These are phyloP conservation scores for Rachycentron canadum DNA, from an alignment of 2,797 vertebrate genomes.

Conservation along the genomic window DNA sequence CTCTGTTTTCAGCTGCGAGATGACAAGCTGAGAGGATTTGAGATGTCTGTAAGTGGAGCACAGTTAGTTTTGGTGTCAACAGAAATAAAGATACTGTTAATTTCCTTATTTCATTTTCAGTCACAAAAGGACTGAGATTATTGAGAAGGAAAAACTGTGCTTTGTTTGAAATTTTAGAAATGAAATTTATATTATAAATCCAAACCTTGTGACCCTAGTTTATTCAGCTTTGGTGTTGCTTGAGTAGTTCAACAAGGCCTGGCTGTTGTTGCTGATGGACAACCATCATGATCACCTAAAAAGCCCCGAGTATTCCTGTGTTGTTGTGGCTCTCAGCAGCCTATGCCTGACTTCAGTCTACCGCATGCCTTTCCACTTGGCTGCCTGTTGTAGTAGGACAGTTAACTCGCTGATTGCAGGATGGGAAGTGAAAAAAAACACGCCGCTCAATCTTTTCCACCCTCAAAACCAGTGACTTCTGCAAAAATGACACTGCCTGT, in stretches of 20 bases:
- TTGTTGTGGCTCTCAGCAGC: slow-evolving; percentile 72
- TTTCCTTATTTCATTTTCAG: slow-evolving; percentile 14
- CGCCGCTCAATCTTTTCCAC: slow-evolving; percentile 35
- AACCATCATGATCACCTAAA: slow-evolving; percentile 72
- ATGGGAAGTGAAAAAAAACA: slow-evolving; percentile 74
- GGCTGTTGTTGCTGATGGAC: slow-evolving; percentile 42
- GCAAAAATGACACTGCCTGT: slow-evolving; percentile 38
- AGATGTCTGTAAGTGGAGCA: slow-evolving; percentile 32
- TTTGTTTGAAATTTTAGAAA: slow-evolving; percentile 2
- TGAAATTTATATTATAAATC: slow-evolving; percentile 15
- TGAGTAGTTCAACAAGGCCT: slow-evolving; percentile 13
- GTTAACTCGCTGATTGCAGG: slow-evolving; percentile 77
- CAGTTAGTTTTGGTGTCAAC: slow-evolving; percentile 36
- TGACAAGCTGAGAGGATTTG: slow-evolving; percentile 61
- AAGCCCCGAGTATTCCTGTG: slow-evolving; percentile 70
- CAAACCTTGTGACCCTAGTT: slow-evolving; percentile 21
- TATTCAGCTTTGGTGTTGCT: slow-evolving; percentile 26
- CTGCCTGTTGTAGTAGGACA: slow-evolving; percentile 75
- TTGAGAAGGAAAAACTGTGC: not conserved
- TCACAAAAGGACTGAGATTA: slow-evolving; percentile 4
- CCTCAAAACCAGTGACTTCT: slow-evolving; percentile 38
- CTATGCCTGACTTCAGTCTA: slow-evolving; percentile 61
- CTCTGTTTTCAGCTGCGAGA: slow-evolving; percentile 49
- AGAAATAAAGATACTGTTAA: slow-evolving; percentile 36
- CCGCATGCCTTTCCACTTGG: slow-evolving; percentile 82